Conservation (phyloP, 2,113 vertebrate genomes). For the Cynocephalus volans region DNA sequence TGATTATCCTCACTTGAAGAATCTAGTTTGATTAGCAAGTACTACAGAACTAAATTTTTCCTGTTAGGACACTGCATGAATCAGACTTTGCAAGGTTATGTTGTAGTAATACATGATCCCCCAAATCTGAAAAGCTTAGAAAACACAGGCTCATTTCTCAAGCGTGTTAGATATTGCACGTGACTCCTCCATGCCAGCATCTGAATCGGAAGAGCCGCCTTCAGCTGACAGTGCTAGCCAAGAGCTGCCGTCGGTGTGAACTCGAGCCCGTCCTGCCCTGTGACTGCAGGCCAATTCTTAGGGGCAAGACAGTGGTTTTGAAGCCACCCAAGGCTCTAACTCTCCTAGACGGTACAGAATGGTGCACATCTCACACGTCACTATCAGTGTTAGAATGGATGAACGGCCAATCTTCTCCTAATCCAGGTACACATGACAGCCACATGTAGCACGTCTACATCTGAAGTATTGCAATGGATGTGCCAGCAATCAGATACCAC, state of each 20-base stretch:
- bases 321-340: neutral
- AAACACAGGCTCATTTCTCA: neutral
- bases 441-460: neutral
- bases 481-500: neutral
- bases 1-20: neutral
- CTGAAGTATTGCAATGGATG: no score
- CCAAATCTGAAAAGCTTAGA: neutral
- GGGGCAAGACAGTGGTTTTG: accelerated
- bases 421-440: neutral
- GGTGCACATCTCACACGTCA: no score
- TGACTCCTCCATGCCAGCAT: neutral
- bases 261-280: no score
- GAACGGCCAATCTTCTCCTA: neutral
- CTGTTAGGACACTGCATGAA: neutral
- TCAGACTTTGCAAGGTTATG: neutral
- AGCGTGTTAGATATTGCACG: no score
- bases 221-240: neutral
- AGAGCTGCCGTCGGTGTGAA: neutral
- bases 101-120: neutral
- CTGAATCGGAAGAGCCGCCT: neutral
- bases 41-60: neutral
- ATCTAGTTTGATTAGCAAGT: neutral
- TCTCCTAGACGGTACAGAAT: neutral
- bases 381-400: accelerated
- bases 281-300: neutral